Evolutionary conservation across 2,888 invertebrate species (phyloP), one percentile per base, ranked within the genome.

Genomic region (Scaptomyza tumidula): DNA sequence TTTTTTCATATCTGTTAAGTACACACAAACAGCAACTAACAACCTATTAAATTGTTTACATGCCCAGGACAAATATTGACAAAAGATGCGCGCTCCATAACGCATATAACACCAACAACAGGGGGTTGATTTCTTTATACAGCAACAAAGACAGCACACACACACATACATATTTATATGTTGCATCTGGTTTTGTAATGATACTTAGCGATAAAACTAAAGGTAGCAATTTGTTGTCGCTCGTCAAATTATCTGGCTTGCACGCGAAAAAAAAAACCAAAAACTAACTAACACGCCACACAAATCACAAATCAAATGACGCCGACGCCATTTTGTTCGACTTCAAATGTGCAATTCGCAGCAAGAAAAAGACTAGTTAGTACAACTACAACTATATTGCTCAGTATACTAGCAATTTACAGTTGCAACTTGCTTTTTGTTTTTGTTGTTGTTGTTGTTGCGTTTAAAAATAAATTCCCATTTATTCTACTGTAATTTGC

Each of bases 11-110:
- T 69, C 78, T 64, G 14, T 64, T 60, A 61, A 55, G 53, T 62
- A 78, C 60, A 75, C 78, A 78, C 54, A n/a, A n/a, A 86, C 79
- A 78, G 55, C 71, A 86, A 88, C 88, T 85, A 86, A 78, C 82
- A 75, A 80, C 71, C 89, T 88, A 89, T 88, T 89, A 89, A 90
- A 88, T 56, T 89, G 89, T 89, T 89, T 89, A 78, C 90, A 85
- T 79, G 88, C 70, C 75, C 70, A 71, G 72, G 44, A 52, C 80
- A 88, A 88, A 89, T 89, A 88, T 87, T 87, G 76, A 84, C 88
- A 70, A 65, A 72, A 79, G 88, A 80, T 89, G 88, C 73, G 88
- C 73, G 72, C 69, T 75, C 58, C 43, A 60, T 71, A 43, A 61
- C 49, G 57, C 44, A 41, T 44, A 53, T 11, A 35, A 27, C 14